A percentile compares a stretch with the other conserved stretches of the same genome.
Conservation (phyloP, 2,888 invertebrate genomes). For the Geophilus truncorum region DNA sequence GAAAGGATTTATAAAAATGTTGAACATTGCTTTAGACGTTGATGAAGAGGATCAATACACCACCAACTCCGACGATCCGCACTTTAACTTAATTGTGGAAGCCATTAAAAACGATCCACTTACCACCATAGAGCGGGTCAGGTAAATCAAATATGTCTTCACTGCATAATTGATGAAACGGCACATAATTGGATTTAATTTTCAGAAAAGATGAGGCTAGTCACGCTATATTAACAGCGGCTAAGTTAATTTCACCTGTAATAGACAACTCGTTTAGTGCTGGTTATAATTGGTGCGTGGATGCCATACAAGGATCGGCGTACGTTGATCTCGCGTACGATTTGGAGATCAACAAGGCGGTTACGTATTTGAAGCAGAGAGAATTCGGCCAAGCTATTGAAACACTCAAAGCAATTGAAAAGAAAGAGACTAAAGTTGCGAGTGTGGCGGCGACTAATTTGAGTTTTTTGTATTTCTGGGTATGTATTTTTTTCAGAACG, state of each 20-base stretch:
- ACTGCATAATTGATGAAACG: not conserved
- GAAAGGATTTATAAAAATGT: conserved; percentile 79
- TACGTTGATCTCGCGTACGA: conserved; percentile 76
- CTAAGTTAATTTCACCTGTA: conserved; percentile 80
- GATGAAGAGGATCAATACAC: conserved; percentile 62
- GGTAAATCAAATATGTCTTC: conserved; percentile 41
- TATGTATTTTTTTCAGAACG: conserved; percentile 51
- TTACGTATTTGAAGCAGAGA: conserved; percentile 74
- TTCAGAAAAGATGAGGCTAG: conserved; percentile 66
- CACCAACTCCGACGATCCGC: conserved; percentile 41
- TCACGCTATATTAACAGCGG: conserved; percentile 73
- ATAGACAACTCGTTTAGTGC: conserved; percentile 59
- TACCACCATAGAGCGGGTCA: conserved; percentile 64
- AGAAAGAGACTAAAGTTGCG: conserved; percentile 74
- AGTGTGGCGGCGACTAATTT: conserved; percentile 80
- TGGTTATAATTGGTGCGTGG: conserved; percentile 56
- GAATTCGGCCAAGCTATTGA: conserved; percentile 75
- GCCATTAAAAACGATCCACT: conserved; percentile 72
- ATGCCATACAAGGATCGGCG: conserved; percentile 67
- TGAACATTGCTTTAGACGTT: conserved; percentile 75
- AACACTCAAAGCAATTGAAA: conserved; percentile 77
- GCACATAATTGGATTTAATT: not conserved
- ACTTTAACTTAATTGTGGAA: conserved; percentile 60
- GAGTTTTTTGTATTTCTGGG: conserved; percentile 74
- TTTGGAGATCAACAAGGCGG: conserved; percentile 84